Conservation (phyloP, 2,797 vertebrate species). For the Gallinago stenura region DNA sequence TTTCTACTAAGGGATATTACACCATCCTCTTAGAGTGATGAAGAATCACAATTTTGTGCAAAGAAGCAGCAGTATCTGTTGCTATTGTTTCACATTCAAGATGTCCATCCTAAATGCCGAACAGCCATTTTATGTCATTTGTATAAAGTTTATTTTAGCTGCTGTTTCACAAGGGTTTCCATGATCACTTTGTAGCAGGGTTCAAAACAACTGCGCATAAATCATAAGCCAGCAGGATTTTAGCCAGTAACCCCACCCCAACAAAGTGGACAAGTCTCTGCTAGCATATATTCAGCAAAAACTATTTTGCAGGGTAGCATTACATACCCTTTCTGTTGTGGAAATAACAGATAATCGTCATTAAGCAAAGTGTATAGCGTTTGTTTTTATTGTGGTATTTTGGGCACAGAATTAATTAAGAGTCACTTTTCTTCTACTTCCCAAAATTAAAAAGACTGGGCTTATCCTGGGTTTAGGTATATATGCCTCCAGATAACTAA, state of each 20-base stretch:
- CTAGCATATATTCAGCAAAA: constrained; percentile 28
- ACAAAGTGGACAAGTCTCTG: constrained; percentile 51
- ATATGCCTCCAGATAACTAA: not conserved
- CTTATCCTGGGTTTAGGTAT: not conserved
- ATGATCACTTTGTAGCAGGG: constrained; percentile 13
- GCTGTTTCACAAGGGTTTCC: constrained; percentile 23
- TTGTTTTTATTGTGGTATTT: not conserved
- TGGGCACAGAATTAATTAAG: not conserved
- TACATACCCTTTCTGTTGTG: not conserved
- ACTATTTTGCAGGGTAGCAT: not conserved
- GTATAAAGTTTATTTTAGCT: not conserved
- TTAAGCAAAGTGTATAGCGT: not conserved
- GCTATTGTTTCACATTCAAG: not conserved
- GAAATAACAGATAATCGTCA: not conserved
- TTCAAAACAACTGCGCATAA: constrained; percentile 39
- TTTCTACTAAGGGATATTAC: not conserved
- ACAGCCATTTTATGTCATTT: not conserved
- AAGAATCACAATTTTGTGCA: not conserved
- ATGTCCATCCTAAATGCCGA: not conserved
- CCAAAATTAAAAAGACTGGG: not conserved
- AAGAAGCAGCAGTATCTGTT: not conserved
- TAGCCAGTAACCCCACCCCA: constrained; percentile 46
- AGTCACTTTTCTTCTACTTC: not conserved
- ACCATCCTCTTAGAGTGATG: not conserved
- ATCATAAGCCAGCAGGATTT: constrained; percentile 4